A percentile compares a stretch with the other conserved stretches of the same genome.
phyloP scores from a whole-genome alignment of 2,797 vertebrate species.

The Phataginus tetradactyla region DNA sequence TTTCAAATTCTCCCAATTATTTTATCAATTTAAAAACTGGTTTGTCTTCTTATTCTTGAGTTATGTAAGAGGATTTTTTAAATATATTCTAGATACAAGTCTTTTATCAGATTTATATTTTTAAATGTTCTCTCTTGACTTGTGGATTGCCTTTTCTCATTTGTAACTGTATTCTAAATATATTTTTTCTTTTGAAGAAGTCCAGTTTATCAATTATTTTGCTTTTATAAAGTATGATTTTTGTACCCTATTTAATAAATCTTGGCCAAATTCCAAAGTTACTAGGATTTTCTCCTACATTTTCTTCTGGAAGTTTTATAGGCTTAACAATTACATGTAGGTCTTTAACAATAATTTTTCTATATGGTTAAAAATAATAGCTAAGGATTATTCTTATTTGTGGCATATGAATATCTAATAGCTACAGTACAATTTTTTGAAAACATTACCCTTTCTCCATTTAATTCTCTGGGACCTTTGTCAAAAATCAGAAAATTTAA shows the following conservation, averaged over 20 bases:
- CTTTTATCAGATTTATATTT: neutral
- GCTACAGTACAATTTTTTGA: neutral
- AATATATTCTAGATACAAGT: neutral
- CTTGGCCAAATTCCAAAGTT: neutral
- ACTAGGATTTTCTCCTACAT: neutral
- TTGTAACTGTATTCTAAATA: neutral
- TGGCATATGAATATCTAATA: neutral
- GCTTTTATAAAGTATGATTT: neutral
- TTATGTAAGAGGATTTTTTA: neutral
- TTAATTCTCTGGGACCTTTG: neutral
- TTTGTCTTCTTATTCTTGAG: neutral
- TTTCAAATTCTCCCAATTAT: neutral
- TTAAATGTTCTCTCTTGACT: neutral
- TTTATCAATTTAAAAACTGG: neutral
- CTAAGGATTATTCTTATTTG: neutral
- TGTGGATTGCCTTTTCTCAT: neutral
- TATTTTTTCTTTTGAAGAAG: neutral
- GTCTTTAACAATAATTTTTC: neutral
- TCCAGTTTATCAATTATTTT: neutral
- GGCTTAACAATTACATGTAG: neutral
- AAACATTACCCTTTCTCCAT: neutral
- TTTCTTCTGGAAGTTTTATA: neutral
- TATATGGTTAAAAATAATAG: neutral
- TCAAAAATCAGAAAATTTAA: neutral
- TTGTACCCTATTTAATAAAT: neutral